Percentiles rank a stretch among this genome's conserved stretches.
Evolutionary conservation across 2,797 vertebrate genomes (phyloP).

Genomic region (Argyrosomus regius): DNA sequence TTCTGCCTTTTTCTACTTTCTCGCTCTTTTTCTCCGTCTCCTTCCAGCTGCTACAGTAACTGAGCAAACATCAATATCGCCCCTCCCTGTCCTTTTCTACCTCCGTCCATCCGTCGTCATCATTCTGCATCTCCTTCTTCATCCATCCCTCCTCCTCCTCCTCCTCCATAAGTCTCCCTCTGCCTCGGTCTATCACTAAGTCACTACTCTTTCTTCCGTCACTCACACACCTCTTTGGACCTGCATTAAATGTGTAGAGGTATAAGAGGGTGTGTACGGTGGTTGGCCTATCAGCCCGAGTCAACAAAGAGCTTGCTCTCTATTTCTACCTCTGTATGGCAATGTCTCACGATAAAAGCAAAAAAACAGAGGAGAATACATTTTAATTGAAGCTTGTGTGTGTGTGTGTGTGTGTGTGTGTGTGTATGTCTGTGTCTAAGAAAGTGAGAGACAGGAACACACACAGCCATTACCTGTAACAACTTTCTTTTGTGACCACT

Average conservation of each 20-base stretch:
- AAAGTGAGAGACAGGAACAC: constrained; percentile 55
- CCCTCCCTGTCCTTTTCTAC: constrained; percentile 28
- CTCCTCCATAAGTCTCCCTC: not conserved
- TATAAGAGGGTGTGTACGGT: not conserved
- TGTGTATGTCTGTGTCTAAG: constrained; percentile 17
- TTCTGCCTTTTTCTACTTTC: constrained; percentile 62
- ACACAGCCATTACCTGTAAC: constrained; percentile 71
- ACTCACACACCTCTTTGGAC: not conserved
- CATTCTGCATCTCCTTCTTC: constrained; percentile 44
- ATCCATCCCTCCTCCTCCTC: constrained; percentile 27
- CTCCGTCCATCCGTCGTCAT: constrained; percentile 31
- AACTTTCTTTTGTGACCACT: constrained; percentile 70
- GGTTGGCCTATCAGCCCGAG: constrained; percentile 44
- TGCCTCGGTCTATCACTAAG: constrained; percentile 2
- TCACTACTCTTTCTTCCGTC: not conserved
- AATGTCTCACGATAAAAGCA: constrained; percentile 21
- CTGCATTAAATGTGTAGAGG: not conserved
- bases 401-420: constrained; percentile 11
- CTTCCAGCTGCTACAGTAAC: constrained; percentile 59
- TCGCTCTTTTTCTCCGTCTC: constrained; percentile 51
- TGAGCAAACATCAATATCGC: constrained; percentile 60
- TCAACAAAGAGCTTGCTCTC: constrained; percentile 48
- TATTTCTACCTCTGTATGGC: constrained; percentile 8
- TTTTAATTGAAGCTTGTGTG: constrained; percentile 25
- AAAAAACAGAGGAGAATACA: not conserved